phyloP scores from a whole-genome alignment of 2,888 invertebrate species.

The Diploptera punctata region DNA sequence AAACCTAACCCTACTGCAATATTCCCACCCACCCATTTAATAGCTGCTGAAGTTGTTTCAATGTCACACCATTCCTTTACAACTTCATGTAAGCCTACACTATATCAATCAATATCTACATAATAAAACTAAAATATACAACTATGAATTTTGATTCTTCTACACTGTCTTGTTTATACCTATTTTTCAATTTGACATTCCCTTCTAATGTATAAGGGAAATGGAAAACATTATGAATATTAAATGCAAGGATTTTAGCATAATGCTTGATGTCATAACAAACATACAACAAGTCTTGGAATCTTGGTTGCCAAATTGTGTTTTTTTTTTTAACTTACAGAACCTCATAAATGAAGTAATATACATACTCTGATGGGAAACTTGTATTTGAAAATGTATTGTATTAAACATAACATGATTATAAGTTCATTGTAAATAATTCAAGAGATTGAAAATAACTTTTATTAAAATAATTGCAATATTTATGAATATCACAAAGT shows the following conservation, averaged over 20 bases:
- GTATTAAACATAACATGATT: too few relatives aligned
- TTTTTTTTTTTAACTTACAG: too few relatives aligned
- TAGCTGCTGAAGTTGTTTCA: background rate
- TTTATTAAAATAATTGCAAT: too few relatives aligned
- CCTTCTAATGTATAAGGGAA: background rate
- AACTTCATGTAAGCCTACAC: background rate
- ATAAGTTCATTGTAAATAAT: too few relatives aligned
- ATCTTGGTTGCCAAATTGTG: conserved; percentile 6
- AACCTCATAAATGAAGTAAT: too few relatives aligned
- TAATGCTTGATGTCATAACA: conserved; percentile 3
- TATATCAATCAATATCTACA: conserved; percentile 2
- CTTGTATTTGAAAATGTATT: too few relatives aligned
- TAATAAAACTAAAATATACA: background rate
- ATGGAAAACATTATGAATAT: background rate
- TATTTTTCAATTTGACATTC: background rate
- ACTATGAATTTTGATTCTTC: conserved; percentile 8
- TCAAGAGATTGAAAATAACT: too few relatives aligned
- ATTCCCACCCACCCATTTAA: background rate
- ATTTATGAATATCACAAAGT: too few relatives aligned
- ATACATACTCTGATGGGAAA: too few relatives aligned
- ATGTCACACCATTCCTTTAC: background rate
- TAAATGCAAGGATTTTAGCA: background rate
- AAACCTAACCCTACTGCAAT: background rate
- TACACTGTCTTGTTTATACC: background rate
- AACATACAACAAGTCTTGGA: conserved; percentile 1